Percentiles rank a stretch among this genome's conserved stretches.
phyloP scores from a whole-genome alignment of 2,888 invertebrate species.

The Octodonta nipae region DNA sequence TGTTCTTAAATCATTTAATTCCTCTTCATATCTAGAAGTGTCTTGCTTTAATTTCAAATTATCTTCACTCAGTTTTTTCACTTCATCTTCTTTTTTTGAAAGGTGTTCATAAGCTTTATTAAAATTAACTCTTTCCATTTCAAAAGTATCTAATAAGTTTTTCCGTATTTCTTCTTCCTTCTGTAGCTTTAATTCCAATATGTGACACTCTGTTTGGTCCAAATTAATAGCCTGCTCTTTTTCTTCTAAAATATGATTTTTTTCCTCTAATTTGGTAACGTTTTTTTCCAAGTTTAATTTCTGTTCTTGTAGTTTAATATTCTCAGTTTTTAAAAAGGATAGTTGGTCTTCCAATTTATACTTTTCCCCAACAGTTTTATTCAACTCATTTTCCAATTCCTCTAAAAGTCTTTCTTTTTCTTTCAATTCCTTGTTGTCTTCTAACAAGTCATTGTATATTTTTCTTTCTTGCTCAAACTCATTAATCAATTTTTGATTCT shows the following conservation, averaged over 20 bases:
- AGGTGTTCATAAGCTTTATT: slow-evolving; percentile 8
- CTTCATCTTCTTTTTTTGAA: slow-evolving; percentile 7
- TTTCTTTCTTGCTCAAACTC: slow-evolving; percentile 17
- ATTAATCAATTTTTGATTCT: slow-evolving; percentile 11
- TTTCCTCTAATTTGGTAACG: slow-evolving; percentile 11
- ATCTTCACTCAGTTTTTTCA: slow-evolving; percentile 9
- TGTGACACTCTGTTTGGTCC: slow-evolving; percentile 13
- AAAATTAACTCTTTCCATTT: slow-evolving; percentile 14
- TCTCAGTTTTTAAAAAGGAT: slow-evolving; percentile 7
- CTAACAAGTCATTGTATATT: slow-evolving; percentile 14
- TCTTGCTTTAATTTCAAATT: slow-evolving; percentile 8
- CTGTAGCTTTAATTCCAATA: slow-evolving; percentile 17
- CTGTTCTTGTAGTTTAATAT: slow-evolving; percentile 7
- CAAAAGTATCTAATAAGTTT: slow-evolving; percentile 14
- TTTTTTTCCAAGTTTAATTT: slow-evolving; percentile 14
- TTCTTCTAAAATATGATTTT: slow-evolving; percentile 14
- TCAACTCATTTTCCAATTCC: slow-evolving; percentile 10
- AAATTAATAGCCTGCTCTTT: slow-evolving; percentile 13
- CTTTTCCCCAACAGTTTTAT: slow-evolving; percentile 5
- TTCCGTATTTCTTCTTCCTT: slow-evolving; percentile 18
- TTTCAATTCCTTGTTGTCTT: slow-evolving; percentile 13
- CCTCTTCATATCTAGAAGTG: slow-evolving; percentile 3
- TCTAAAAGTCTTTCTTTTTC: slow-evolving; percentile 13
- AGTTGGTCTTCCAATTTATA: slow-evolving; percentile 7
- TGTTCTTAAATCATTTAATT: slow-evolving; percentile 4